Evolutionary conservation across 2,888 invertebrate species (phyloP), one percentile per base, ranked within the genome.

Genomic region (Drosophila kokeensis): DNA sequence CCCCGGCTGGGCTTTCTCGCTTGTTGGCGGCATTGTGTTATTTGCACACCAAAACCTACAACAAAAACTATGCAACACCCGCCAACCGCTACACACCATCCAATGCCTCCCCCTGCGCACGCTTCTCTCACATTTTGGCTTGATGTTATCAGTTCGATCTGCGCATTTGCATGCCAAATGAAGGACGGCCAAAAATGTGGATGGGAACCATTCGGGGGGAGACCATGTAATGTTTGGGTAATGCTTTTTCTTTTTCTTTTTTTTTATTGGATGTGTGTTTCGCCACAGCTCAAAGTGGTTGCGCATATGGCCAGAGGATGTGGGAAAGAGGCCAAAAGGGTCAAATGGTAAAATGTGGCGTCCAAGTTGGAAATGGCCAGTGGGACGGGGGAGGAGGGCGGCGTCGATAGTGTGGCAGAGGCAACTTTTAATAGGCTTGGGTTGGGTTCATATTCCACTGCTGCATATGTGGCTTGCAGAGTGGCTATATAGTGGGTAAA

Each of bases 111-210:
- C 30, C 11, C 38, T 1, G 2, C 27, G 7, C 48, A 36, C n/a
- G 27, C 24, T 48, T 21, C 27, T 52, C 66, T 64, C 61, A 38
- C 83, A 60, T 77, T 83, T 84, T 83, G 87, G 85, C 82, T 76
- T 81, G 84, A 84, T 84, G 82, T 87, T 85, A 85, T 85, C 85
- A 85, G 87, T 85, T 87, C 84, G 85, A 85, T 85, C 85, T 87
- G 85, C 84, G 84, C 86, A 84, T 84, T 84, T 84, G 84, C 84
- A 84, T 84, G 84, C 86, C 82, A 82, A 84, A 82, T 85, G 85
- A 87, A 87, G 79, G 73, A 83, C 70, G 59, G 65, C 62, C 73
- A 54, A 52, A 34, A 40, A 48, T 38, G 64, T 15, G 15, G 24
- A 45, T 24, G 4, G 45, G 21, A 4, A 15, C 21, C 21, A 21